Evolutionary conservation across 2,888 invertebrate species (phyloP).

Genomic region (Apodemia zela): DNA sequence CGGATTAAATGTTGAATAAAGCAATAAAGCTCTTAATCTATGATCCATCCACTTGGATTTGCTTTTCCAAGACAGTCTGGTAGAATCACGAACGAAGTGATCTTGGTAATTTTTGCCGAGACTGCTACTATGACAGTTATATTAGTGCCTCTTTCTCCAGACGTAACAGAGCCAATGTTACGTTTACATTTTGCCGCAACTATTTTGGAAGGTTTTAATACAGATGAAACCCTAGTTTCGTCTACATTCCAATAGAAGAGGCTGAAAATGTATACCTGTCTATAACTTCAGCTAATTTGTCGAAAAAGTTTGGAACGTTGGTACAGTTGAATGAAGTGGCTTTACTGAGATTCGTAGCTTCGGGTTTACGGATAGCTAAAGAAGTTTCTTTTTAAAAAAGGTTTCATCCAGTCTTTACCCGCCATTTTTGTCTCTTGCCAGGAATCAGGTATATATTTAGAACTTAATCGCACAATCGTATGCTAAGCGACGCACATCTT

Average conservation of each 20-base stretch:
- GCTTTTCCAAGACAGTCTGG: slow-evolving; percentile 18
- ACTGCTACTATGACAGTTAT: slow-evolving; percentile 14
- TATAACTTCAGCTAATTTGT: slow-evolving; percentile 7
- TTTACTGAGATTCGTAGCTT: background rate
- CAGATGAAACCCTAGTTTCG: slow-evolving; percentile 16
- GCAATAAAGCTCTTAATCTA: too few species aligned
- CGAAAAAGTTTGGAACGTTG: background rate
- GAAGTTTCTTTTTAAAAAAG: too few species aligned
- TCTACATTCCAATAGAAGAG: slow-evolving; percentile 17
- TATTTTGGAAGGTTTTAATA: slow-evolving; percentile 15
- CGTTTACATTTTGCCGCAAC: slow-evolving; percentile 17
- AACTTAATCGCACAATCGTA: too few species aligned
- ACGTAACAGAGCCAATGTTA: slow-evolving; percentile 16
- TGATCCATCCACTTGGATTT: slow-evolving; percentile 18
- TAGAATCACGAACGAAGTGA: slow-evolving; percentile 18
- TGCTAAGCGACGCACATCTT: too few species aligned
- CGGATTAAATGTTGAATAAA: too few species aligned
- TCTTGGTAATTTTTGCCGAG: slow-evolving; percentile 16
- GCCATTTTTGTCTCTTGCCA: background rate
- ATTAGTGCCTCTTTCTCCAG: slow-evolving; percentile 17
- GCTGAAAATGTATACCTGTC: slow-evolving; percentile 13
- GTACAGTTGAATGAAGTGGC: background rate
- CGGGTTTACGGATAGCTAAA: background rate
- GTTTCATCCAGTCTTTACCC: too few species aligned
- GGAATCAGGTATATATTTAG: background rate